Evolutionary conservation across 2,888 invertebrate species (phyloP), one percentile per base, ranked within the genome.

Genomic region (Prenolepis imparis): DNA sequence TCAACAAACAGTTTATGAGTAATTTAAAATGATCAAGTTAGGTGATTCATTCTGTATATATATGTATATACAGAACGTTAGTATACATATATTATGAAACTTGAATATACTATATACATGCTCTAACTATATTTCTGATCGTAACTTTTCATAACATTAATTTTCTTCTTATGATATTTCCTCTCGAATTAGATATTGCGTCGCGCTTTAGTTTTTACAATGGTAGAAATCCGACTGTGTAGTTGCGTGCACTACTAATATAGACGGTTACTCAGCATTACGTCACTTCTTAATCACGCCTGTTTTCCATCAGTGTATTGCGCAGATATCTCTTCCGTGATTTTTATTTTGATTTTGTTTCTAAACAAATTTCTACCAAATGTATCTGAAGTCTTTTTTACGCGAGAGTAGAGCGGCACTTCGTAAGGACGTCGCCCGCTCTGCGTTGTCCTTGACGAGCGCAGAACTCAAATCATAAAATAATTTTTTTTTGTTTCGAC

Each of bases 251-350:
- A 3, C 24, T n/a, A 66, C 41, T 32, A 67, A 68, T 68, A 67
- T 78, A 21, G 9, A 5, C 15, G n/a, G 32, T 59, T 57, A 78
- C 44, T 78, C 68, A 78, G 41, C 68, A n/a, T 78, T 77, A 77
- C 77, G 24, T 78, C 77, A 78, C 57, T 57, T 82, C 55, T 66
- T 70, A 82, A 82, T 82, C 74, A 64, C 73, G 64, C 55, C 44
- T 82, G 66, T 74, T 82, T 82, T 44, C 12, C 21, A 11, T 67
- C 59, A 77, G 4, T 32, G n/a, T 59, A 78, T 68, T 78, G 32
- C 77, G 77, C 77, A 78, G 28, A 15, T 63, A 63, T 18, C 3
- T 21, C 11, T 36, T 57, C 12, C 12, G 12, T 61, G 61, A 70
- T 61, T 72, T 15, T 1, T 28, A 80, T 72, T 70, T 18, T 24